Evolutionary conservation across 2,888 invertebrate species (phyloP), one percentile per base, ranked within the genome.

Genomic region (Ochropacha duplaris): DNA sequence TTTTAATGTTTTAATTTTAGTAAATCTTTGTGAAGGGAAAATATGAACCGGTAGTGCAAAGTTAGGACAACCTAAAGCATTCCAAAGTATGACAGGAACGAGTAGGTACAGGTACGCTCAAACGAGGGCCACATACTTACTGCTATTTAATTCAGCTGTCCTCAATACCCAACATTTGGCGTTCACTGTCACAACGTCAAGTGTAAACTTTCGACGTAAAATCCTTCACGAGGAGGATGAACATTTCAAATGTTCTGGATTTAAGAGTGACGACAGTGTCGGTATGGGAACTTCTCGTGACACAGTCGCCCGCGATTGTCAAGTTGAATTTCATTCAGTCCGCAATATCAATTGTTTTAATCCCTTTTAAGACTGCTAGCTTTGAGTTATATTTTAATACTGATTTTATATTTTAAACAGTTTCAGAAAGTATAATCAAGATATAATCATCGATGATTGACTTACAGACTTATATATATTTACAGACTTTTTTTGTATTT

Each of bases 211-310:
- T 71, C 57, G 57, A 59, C 66, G 65, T 57, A 60, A 68, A 73
- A 66, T 66, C 69, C 72, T 71, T 65, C 66, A 63, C 61, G 59
- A 56, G 51, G 59, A 69, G 69, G 78, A 77, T 76, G 77, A 72
- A 78, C 72, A 76, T 78, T 79, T 74, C 64, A 74, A 79, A 78
- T 74, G 73, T 74, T 63, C 66, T 57, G 75, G 70, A 76, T 80
- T 76, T 70, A 71, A 72, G 68, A 72, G 65, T 73, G 71, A 57
- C 66, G 71, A 72, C 79, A 73, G 68, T 59, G 65, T 67, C 68
- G 62, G 68, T 62, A 55, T 54, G 51, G 60, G 64, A 71, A 77
- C 69, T 74, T 73, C 64, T 65, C 69, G 64, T 69, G 70, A 63
- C 72, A 70, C 69, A 77, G 73, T 69, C 60, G 64, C 60, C 63